Evolutionary conservation across 2,113 vertebrate species (phyloP).

Genomic region (Otus sunia): DNA sequence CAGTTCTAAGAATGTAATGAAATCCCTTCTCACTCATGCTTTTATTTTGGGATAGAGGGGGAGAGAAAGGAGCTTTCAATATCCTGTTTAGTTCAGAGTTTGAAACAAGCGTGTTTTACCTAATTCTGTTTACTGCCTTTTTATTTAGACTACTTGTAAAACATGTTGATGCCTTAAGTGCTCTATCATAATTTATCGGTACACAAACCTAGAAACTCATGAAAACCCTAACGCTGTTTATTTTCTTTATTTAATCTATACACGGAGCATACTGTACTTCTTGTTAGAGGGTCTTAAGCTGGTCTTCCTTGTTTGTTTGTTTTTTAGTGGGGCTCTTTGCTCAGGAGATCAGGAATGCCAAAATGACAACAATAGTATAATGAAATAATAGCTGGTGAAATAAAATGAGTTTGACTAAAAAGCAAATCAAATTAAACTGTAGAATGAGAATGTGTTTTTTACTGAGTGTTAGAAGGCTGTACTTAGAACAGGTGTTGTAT

Average conservation of each 20-base stretch:
- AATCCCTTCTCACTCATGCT: constrained; percentile 29
- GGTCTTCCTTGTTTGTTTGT: background rate
- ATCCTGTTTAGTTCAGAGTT: constrained; percentile 24
- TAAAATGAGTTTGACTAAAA: constrained; percentile 59
- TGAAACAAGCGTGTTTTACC: background rate
- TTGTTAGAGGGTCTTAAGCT: constrained; percentile 25
- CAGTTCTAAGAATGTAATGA: constrained; percentile 51
- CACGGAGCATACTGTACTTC: constrained; percentile 19
- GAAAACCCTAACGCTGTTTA: constrained; percentile 40
- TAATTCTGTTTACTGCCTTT: constrained; percentile 38
- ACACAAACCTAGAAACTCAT: constrained; percentile 26
- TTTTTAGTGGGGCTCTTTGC: background rate
- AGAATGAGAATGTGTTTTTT: constrained; percentile 56
- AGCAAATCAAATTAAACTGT: constrained; percentile 48
- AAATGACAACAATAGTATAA: constrained; percentile 16
- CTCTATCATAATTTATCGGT: constrained; percentile 31
- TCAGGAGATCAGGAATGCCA: constrained; percentile 31
- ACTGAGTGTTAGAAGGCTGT: constrained; percentile 61
- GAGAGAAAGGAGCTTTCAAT: background rate
- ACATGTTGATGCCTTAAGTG: constrained; percentile 16
- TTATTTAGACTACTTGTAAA: background rate
- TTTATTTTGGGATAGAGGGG: constrained; percentile 46
- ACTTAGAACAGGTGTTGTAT: constrained; percentile 65
- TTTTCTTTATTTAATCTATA: constrained; percentile 62
- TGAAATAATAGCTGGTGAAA: constrained; percentile 65